phyloP scores from a whole-genome alignment of 2,888 invertebrate genomes.

The Timema podura region DNA sequence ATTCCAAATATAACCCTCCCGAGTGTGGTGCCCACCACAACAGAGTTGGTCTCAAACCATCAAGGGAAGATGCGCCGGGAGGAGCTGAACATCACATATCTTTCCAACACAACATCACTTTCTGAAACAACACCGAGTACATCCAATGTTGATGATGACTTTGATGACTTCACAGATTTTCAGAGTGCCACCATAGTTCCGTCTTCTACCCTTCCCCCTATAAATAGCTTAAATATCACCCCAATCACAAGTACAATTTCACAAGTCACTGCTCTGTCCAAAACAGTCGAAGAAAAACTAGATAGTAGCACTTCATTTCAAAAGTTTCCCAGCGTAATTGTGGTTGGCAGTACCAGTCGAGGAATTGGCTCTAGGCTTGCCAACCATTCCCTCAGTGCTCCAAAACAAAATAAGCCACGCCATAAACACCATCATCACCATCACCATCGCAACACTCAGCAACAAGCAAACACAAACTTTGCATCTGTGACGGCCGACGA shows the following conservation, averaged over 20 bases:
- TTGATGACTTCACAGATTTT: slow-evolving; percentile 51
- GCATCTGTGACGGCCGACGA: slow-evolving; percentile 21
- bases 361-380: slow-evolving; percentile 48
- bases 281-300: slow-evolving; percentile 11
- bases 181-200: slow-evolving; percentile 41
- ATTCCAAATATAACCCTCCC: slow-evolving; percentile 43
- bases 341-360: slow-evolving; percentile 38
- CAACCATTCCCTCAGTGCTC: slow-evolving; percentile 47
- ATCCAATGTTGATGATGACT: slow-evolving; percentile 22
- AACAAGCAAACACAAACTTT: not conserved
- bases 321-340: slow-evolving; percentile 31
- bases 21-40: slow-evolving; percentile 14
- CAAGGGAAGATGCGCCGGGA: slow-evolving; percentile 20
- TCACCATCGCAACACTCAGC: slow-evolving; percentile 20
- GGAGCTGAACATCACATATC: slow-evolving; percentile 21
- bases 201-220: not conserved
- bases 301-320: slow-evolving; percentile 15
- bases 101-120: not conserved
- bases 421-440: slow-evolving; percentile 27
- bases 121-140: too few relatives aligned
- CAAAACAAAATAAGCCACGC: slow-evolving; percentile 35
- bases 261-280: not conserved
- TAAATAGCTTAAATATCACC: too few relatives aligned
- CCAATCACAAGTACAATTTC: not conserved
- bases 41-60: not conserved